Evolutionary conservation across 2,888 invertebrate species (phyloP).

Genomic region (Danaus chrysippus): DNA sequence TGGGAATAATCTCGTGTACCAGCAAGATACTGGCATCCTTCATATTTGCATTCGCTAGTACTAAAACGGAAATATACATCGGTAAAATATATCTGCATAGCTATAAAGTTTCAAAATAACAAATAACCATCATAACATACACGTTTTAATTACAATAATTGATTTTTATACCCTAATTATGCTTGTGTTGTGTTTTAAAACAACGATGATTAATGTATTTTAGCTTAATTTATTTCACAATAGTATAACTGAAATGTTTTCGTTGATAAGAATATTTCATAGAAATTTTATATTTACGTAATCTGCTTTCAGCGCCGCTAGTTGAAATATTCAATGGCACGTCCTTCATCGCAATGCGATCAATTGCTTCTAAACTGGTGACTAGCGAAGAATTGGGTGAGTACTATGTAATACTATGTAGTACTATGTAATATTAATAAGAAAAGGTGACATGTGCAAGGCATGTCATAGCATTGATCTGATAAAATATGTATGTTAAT

Average conservation of each 20-base stretch:
- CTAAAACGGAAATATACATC: constrained; percentile 88
- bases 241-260: too few relatives aligned
- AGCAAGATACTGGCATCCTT: constrained; percentile 92
- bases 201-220: constrained; percentile 1
- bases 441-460: too few relatives aligned
- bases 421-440: constrained; percentile 13
- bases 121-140: not conserved
- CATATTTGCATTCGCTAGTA: constrained; percentile 89
- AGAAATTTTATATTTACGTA: too few relatives aligned
- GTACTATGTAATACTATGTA: too few relatives aligned
- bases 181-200: not conserved
- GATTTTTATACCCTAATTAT: not conserved
- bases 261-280: too few relatives aligned
- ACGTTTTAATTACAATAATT: not conserved
- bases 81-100: constrained; percentile 64
- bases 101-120: not conserved
- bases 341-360: constrained; percentile 87
- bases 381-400: constrained; percentile 85
- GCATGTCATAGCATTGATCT: too few relatives aligned
- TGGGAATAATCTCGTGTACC: constrained; percentile 89
- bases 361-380: constrained; percentile 86
- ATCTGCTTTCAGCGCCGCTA: constrained; percentile 79
- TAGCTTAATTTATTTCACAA: too few relatives aligned
- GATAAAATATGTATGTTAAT: too few relatives aligned
- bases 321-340: constrained; percentile 87